These are phyloP conservation scores for Helogale parvula DNA, from an alignment of 2,113 vertebrate genomes.

Conservation along the genomic window DNA sequence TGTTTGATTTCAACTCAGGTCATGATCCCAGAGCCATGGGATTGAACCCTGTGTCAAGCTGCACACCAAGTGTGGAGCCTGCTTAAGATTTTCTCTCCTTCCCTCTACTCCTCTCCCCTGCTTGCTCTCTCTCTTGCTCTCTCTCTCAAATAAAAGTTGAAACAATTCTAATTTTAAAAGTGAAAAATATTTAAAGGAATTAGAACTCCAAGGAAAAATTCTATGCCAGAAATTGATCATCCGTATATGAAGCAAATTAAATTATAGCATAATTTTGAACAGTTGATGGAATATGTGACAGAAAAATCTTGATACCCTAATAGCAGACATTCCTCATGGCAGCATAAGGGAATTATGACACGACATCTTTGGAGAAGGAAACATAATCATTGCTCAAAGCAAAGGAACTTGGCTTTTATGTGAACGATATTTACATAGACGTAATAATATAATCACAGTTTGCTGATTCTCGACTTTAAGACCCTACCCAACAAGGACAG, in stretches of 20 bases:
- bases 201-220: neutral
- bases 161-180: no score
- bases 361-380: neutral
- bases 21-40: no score
- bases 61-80: no score
- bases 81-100: no score
- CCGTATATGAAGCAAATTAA: neutral
- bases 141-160: no score
- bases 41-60: no score
- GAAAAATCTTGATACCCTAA: neutral
- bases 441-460: neutral
- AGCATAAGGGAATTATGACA: neutral
- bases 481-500: neutral
- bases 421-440: neutral
- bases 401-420: neutral
- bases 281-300: neutral
- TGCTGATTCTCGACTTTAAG: neutral
- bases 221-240: neutral
- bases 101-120: no score
- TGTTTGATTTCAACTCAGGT: no score
- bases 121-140: no score
- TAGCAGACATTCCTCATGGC: neutral
- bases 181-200: neutral
- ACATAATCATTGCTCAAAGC: neutral
- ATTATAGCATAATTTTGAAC: neutral